Percentiles rank a stretch among this genome's conserved stretches.
Evolutionary conservation across 2,888 invertebrate species (phyloP).

Genomic region (Schrankia costaestrigalis): DNA sequence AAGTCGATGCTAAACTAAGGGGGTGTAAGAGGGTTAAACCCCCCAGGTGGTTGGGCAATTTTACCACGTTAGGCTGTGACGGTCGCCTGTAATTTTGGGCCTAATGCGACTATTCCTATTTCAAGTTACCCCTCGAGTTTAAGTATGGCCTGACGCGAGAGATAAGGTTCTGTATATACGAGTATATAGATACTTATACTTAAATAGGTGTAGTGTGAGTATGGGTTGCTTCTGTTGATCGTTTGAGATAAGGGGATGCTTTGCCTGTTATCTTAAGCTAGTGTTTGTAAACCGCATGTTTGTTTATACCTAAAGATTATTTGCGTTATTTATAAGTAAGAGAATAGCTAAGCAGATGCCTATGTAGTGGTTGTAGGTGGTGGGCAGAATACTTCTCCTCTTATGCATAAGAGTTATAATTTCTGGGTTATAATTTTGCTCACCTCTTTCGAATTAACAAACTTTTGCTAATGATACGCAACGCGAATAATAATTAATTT

Average conservation of each 20-base stretch:
- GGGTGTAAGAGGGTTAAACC: conserved; percentile 62
- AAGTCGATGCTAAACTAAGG: conserved; percentile 32
- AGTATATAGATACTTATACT: conserved; percentile 25
- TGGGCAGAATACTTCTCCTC: too few species aligned
- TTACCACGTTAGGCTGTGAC: conserved; percentile 78
- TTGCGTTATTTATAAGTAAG: too few species aligned
- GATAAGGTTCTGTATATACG: conserved; percentile 56
- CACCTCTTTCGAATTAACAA: too few species aligned
- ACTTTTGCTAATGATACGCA: too few species aligned
- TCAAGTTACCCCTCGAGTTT: conserved; percentile 73
- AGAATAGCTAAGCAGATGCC: too few species aligned
- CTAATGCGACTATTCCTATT: conserved; percentile 81
- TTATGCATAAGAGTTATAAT: too few species aligned
- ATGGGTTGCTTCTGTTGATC: conserved; percentile 4
- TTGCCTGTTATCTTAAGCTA: background rate
- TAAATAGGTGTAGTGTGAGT: conserved; percentile 31
- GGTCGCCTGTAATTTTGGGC: conserved; percentile 79
- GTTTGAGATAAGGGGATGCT: conserved; percentile 4
- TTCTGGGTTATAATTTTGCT: too few species aligned
- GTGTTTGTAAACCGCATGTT: too few species aligned
- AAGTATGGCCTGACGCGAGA: conserved; percentile 69
- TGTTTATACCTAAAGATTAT: too few species aligned
- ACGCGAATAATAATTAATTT: too few species aligned
- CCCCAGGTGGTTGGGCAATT: conserved; percentile 77
- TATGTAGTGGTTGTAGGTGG: too few species aligned